phyloP scores from a whole-genome alignment of 2,113 vertebrate species.

The Pogonocichla stellata region DNA sequence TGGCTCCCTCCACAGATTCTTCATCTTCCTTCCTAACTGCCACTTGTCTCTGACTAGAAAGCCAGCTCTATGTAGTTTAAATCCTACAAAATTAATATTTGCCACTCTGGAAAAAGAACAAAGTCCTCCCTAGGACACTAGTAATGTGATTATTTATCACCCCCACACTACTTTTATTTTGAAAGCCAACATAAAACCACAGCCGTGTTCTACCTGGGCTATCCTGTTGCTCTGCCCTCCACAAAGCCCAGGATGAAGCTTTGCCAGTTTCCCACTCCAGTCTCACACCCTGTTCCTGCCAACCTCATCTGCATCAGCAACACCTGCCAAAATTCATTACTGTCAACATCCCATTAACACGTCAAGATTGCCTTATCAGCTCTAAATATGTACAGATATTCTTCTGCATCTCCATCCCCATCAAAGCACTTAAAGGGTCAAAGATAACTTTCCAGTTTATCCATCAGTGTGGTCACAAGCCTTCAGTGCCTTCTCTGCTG shows the following conservation, averaged over 20 bases:
- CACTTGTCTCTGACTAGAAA: not conserved
- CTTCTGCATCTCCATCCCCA: not conserved
- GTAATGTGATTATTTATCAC: not conserved
- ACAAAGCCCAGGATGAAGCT: not conserved
- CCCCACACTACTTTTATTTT: not conserved
- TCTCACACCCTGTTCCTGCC: not conserved
- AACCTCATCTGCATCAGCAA: not conserved
- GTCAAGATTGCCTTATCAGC: not conserved
- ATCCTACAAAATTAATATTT: not conserved
- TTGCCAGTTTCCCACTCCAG: not conserved
- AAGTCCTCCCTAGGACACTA: not conserved
- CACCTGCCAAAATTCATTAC: not conserved
- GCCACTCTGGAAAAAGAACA: not conserved
- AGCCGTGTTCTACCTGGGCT: not conserved
- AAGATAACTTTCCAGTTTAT: not conserved
- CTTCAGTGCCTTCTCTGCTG: not conserved
- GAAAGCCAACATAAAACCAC: not conserved
- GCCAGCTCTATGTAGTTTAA: not conserved
- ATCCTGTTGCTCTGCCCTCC: not conserved
- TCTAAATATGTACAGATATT: not conserved
- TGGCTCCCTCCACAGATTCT: not conserved
- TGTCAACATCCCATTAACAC: not conserved
- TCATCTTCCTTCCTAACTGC: not conserved
- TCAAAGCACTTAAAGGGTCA: not conserved
- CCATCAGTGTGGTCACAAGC: not conserved